Conservation (phyloP, 2,797 vertebrate genomes). For the Enteromius radiatus region DNA sequence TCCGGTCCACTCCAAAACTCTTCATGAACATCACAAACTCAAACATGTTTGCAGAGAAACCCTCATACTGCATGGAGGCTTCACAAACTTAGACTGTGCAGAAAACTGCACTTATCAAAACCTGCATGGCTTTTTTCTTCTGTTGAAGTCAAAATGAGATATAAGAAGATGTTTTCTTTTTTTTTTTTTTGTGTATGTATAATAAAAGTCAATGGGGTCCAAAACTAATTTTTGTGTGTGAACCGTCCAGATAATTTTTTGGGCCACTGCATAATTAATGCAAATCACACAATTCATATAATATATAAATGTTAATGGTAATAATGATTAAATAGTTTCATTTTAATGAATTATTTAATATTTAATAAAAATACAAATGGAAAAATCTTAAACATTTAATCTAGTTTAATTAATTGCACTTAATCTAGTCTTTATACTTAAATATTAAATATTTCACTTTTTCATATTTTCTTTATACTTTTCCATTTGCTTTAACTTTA, state of each 20-base stretch:
- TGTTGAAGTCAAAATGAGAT: neutral
- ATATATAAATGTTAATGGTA: no score
- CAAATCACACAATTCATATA: neutral
- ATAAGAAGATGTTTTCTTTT: neutral
- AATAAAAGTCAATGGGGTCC: neutral
- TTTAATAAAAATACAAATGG: no score
- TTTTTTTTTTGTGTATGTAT: no score
- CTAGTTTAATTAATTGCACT: no score
- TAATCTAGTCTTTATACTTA: no score
- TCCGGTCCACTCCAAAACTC: slow-evolving; percentile 47
- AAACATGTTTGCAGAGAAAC: slow-evolving; percentile 7
- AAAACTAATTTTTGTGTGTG: neutral
- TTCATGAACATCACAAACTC: neutral
- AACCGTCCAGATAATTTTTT: neutral
- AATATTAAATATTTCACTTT: no score
- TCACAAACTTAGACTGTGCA: neutral
- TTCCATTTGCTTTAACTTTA: no score
- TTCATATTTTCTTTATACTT: no score
- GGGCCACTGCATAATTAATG: neutral
- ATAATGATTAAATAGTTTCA: no score
- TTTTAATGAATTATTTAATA: no score
- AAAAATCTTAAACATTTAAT: no score
- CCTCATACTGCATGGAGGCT: neutral
- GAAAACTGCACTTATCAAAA: neutral
- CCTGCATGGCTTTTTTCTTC: neutral